These are phyloP conservation scores for Acanthosepion pharaonis DNA, from an alignment of 2,888 invertebrate species.

Conservation along the genomic window DNA sequence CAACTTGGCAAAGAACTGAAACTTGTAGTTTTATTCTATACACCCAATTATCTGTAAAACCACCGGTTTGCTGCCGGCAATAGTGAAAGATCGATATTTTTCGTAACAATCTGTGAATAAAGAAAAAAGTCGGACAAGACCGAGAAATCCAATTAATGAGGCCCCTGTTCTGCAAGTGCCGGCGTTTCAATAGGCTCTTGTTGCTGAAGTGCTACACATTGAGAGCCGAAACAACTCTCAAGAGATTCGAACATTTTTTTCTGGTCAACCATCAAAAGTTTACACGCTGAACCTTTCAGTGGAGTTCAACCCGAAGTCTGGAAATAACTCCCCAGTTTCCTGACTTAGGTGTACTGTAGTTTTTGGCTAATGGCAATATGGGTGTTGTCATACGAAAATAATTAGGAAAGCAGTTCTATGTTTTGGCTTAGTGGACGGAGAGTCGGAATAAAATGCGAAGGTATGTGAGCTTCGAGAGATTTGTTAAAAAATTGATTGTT, in stretches of 20 bases:
- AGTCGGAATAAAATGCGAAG: not conserved
- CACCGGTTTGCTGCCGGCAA: not conserved
- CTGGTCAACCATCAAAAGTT: not conserved
- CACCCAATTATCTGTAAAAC: not conserved
- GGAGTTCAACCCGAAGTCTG: not conserved
- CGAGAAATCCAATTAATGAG: not conserved
- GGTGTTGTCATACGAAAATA: not conserved
- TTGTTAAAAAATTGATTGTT: no score
- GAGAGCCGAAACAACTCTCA: not conserved
- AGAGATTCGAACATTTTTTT: not conserved
- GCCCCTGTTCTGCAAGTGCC: not conserved
- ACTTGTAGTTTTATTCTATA: not conserved
- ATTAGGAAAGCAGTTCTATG: not conserved
- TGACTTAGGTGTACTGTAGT: not conserved
- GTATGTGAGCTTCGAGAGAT: not conserved
- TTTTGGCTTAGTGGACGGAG: not conserved
- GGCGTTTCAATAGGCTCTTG: not conserved
- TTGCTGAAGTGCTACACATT: not conserved
- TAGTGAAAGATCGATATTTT: not conserved
- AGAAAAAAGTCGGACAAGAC: not conserved
- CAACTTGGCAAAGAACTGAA: no score
- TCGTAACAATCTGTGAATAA: not conserved
- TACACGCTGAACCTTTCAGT: not conserved
- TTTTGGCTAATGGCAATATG: not conserved
- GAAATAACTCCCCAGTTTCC: not conserved